These are phyloP conservation scores for Urechis unicinctus DNA, from an alignment of 2,888 invertebrate genomes.

Conservation along the genomic window DNA sequence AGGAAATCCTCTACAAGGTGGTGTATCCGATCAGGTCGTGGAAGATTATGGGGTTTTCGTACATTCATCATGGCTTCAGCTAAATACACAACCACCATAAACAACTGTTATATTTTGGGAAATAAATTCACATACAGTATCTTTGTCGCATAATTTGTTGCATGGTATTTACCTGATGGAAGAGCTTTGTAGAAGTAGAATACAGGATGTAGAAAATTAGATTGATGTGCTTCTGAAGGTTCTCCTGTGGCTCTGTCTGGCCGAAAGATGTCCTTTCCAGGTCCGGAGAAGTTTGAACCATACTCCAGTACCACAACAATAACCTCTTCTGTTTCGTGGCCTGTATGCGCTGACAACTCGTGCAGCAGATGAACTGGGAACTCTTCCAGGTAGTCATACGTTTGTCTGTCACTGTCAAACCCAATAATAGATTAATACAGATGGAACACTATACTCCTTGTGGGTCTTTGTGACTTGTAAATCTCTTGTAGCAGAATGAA, in stretches of 20 bases:
- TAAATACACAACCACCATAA: too few relatives aligned
- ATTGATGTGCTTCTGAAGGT: conserved; percentile 46
- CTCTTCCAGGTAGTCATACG: conserved; percentile 36
- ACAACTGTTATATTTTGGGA: too few relatives aligned
- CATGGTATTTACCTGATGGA: conserved; percentile 47
- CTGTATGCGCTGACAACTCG: conserved; percentile 36
- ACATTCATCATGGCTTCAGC: neutral
- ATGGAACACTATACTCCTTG: too few relatives aligned
- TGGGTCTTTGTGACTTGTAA: neutral
- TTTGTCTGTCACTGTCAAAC: neutral
- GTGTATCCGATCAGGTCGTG: neutral
- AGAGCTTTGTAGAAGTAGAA: conserved; percentile 49
- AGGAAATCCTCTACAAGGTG: neutral
- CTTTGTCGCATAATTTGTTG: too few relatives aligned
- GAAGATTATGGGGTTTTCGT: neutral
- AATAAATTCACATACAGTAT: too few relatives aligned
- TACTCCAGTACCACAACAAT: conserved; percentile 15
- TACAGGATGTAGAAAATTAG: conserved; percentile 53
- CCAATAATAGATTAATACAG: too few relatives aligned
- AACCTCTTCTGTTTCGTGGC: conserved; percentile 28
- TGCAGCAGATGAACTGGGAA: conserved; percentile 46
- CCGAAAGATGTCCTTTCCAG: conserved; percentile 50
- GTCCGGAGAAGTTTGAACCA: conserved; percentile 20
- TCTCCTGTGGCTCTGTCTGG: conserved; percentile 47
- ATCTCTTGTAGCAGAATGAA: too few relatives aligned